A percentile compares a stretch with the other conserved stretches of the same genome.
Conservation (phyloP, 2,113 vertebrate genomes). For the Periophthalmodon schlosseri region DNA sequence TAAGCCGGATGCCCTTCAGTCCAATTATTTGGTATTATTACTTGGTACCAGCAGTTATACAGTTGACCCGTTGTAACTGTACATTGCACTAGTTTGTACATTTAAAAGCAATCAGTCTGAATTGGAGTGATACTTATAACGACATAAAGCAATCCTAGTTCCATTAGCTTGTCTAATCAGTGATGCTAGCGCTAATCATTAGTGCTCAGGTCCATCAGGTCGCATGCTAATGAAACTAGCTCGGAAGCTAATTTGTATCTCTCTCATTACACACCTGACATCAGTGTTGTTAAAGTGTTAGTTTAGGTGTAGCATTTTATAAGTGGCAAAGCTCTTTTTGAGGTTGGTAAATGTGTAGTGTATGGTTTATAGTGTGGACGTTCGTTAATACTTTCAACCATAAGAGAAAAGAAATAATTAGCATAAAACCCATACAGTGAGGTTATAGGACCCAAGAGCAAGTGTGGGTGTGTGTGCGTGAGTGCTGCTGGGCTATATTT, state of each 20-base stretch:
- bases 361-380: not conserved
- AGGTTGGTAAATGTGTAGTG: not conserved
- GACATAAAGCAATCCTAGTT: not conserved
- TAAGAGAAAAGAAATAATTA: not conserved
- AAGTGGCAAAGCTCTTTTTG: not conserved
- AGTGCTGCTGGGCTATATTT: too few species aligned
- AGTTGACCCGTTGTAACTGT: not conserved
- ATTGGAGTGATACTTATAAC: not conserved
- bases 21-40: not conserved
- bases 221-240: constrained; percentile 4
- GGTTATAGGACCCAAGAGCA: too few species aligned
- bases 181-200: not conserved
- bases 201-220: not conserved
- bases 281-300: not conserved
- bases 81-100: not conserved
- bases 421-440: not conserved
- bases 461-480: too few species aligned
- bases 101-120: not conserved
- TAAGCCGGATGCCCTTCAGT: not conserved
- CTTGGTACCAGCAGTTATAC: not conserved
- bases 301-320: not conserved
- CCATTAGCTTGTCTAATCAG: not conserved
- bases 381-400: not conserved
- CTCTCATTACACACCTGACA: constrained; percentile 9
- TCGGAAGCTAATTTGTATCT: not conserved